Base-by-base conservation (phyloP, 2,113 vertebrate genomes). In the Grallaria varia region DNA sequence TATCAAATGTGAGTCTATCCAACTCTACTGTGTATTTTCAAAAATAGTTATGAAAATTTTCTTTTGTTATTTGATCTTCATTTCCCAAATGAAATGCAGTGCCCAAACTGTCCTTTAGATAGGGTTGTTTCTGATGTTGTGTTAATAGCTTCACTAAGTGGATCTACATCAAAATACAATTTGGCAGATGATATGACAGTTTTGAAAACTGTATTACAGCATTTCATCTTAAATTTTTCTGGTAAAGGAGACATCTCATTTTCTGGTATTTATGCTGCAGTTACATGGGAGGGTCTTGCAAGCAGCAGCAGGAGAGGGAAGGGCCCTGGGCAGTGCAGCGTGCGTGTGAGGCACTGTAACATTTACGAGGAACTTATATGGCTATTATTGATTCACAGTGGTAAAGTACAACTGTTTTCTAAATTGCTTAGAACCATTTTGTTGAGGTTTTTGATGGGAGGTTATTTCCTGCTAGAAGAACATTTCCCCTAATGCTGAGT, bases 391-490 rank as follows among this genome's bases (percentile, higher is more conserved):
- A 90, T 81, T 94, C 87, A 58, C 84, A 89, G 91, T 89, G 59
- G 84, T 93, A 33, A 83, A 85, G 56, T 90, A 52, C 73, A 94
- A 78, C 72, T 62, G 33, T 71, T 81, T 96, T 82, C 89, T 93
- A 89, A 96, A 96, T 96, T 95, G 69, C 92, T 76, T 42, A 42
- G 84, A 64, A 81, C 66, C 64, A 78, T 97, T 97, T 96, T 87
- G 67, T 71, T 97, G 81, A 87, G 39, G 13, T 84, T 77, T 80
- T 87, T 33, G 55, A 42, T 66, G 30, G 66, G 69, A 80, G 62
- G 53, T 90, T 87, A 55, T 94, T 97, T 94, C 72, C 84, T 93
- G 77, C 87, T 78, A 72, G 71, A 91, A 28, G 92, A 85, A 52
- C 10, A 9, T 84, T 31, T 95, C 94, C 76, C 17, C 55, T 75